Conservation (phyloP, 2,113 vertebrate genomes). For the Tapirus terrestris region DNA sequence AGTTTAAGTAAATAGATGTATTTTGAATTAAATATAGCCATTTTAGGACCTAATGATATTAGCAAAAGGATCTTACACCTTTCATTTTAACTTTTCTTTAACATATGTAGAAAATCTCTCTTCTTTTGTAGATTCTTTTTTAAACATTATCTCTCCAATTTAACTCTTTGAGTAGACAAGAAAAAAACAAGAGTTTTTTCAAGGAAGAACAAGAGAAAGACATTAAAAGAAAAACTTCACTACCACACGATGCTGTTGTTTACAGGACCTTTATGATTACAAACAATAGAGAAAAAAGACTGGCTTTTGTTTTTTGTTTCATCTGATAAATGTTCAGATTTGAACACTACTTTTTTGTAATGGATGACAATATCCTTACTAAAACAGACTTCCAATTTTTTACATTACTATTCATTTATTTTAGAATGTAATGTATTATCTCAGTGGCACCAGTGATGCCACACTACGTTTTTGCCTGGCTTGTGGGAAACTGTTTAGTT, state of each 20-base stretch:
- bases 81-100: not conserved
- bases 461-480: not conserved
- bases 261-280: not conserved
- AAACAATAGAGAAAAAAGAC: not conserved
- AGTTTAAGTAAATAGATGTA: not conserved
- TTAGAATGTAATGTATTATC: not conserved
- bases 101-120: not conserved
- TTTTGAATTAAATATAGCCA: not conserved
- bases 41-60: not conserved
- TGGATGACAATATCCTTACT: not conserved
- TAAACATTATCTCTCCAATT: not conserved
- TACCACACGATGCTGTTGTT: not conserved
- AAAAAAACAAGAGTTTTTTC: not conserved
- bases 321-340: not conserved
- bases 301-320: not conserved
- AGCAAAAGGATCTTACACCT: constrained; percentile 7
- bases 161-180: not conserved
- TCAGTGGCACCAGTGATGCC: not conserved
- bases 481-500: not conserved
- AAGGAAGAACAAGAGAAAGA: not conserved
- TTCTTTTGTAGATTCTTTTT: not conserved
- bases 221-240: not conserved
- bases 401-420: not conserved
- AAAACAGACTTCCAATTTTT: not conserved
- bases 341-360: not conserved